A percentile compares a stretch with the other conserved stretches of the same genome.
phyloP scores from a whole-genome alignment of 2,113 vertebrate species.

The Antennarius striatus region DNA sequence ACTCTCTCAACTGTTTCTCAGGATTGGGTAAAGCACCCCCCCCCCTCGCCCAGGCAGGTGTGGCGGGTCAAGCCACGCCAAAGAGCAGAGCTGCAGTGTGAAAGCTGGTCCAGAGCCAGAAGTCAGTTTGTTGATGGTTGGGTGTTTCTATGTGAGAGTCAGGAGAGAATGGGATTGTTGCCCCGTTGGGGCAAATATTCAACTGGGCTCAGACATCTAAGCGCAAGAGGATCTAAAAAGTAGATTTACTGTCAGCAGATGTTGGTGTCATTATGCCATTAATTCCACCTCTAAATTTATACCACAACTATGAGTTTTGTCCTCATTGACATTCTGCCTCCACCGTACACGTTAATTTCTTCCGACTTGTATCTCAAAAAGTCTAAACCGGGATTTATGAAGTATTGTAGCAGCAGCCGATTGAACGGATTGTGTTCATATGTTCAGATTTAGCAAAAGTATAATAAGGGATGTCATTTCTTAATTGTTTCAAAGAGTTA shows the following conservation, averaged over 20 bases:
- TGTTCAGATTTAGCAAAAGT: no score
- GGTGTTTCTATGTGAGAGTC: neutral
- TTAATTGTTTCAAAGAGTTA: no score
- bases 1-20: no score
- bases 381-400: no score
- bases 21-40: no score
- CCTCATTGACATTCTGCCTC: neutral
- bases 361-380: no score
- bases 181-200: neutral
- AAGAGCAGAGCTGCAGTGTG: slow-evolving; percentile 13
- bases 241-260: neutral
- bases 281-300: neutral
- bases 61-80: slow-evolving; percentile 10
- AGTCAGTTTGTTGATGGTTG: neutral
- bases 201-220: no score
- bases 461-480: no score
- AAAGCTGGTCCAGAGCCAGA: neutral
- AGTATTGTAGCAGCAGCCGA: no score
- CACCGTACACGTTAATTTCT: neutral
- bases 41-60: slow-evolving; percentile 9
- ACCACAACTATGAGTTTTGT: no score
- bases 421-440: no score
- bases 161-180: slow-evolving; percentile 6
- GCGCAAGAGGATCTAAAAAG: slow-evolving; percentile 5
- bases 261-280: neutral